Conservation (phyloP, 2,797 vertebrate genomes). For the Pelodytes ibericus region DNA sequence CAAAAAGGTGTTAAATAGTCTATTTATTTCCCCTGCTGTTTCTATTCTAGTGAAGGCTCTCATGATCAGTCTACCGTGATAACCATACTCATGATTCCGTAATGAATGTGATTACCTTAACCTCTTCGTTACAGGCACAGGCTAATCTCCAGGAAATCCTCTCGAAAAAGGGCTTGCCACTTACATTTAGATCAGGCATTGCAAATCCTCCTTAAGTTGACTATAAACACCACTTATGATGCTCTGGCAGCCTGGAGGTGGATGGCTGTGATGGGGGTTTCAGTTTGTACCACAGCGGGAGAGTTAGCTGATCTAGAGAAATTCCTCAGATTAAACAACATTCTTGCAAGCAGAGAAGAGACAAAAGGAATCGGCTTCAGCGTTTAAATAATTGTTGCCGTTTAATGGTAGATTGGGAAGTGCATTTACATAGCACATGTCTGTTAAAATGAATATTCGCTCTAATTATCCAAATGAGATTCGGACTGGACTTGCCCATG, state of each 20-base stretch:
- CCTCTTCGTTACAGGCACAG: background rate
- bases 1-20: constrained; percentile 52
- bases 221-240: no score
- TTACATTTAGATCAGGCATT: no score
- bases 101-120: constrained; percentile 10
- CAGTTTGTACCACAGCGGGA: no score
- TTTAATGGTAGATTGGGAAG: background rate
- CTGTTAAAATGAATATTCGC: background rate
- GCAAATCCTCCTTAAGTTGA: no score
- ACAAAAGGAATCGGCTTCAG: background rate
- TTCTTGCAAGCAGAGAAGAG: no score
- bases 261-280: no score
- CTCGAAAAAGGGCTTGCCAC: no score
- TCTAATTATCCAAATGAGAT: background rate
- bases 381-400: background rate
- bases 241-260: no score
- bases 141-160: background rate
- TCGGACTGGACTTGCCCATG: background rate
- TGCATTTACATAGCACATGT: background rate
- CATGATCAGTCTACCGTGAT: background rate
- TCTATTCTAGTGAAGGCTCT: constrained; percentile 48
- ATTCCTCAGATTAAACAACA: no score
- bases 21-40: constrained; percentile 18
- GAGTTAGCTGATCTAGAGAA: no score
- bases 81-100: constrained; percentile 1